Evolutionary conservation across 2,113 vertebrate species (phyloP), one percentile per base, ranked within the genome.

Genomic region (Baryphthengus martii): DNA sequence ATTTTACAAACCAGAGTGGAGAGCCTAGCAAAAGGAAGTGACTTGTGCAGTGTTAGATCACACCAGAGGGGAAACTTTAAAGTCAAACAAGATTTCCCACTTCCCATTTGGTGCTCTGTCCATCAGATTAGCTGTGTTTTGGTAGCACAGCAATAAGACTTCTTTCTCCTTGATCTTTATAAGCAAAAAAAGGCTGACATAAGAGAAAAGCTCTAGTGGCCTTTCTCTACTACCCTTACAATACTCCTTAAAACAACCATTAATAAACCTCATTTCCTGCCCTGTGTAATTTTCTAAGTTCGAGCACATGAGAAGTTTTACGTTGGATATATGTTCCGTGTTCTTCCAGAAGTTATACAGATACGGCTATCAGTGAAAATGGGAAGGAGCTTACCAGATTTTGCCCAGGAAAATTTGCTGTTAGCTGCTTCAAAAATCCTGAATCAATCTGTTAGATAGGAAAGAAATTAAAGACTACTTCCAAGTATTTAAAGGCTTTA

Each of bases 201-300:
- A 66, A 83, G 53, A 76, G 25, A 65, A 91, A 83, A 90, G 23
- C n/a, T 90, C n/a, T 50, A 49, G 63, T 66, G 63, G 67, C 58
- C 79, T 79, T 89, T 93, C 62, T 79, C n/a, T 88, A 29, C 63
- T 90, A 42, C 45, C 18, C 71, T 90, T 83, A 72, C 9, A 90
- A 76, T 75, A 23, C 11, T 85, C 13, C 75, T 72, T 95, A 94
- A 94, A 95, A 23, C 40, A 80, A 79, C 44, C 15, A n/a, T 79
- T 85, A 95, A 95, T 90, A 93, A 93, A 90, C 6, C 40, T 75
- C 10, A 90, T 95, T 95, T 94, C 94, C 90, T 93, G 90, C 53
- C 74, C 67, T 61, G 15, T 37, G 37, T 42, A 85, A 65, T 74
- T 72, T 84, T 47, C 18, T 79, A 65, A 65, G 8, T 73, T 68